Evolutionary conservation across 64 coral and sea anemone genomes (phyloP).

Genomic region (Pachyseris speciosa): DNA sequence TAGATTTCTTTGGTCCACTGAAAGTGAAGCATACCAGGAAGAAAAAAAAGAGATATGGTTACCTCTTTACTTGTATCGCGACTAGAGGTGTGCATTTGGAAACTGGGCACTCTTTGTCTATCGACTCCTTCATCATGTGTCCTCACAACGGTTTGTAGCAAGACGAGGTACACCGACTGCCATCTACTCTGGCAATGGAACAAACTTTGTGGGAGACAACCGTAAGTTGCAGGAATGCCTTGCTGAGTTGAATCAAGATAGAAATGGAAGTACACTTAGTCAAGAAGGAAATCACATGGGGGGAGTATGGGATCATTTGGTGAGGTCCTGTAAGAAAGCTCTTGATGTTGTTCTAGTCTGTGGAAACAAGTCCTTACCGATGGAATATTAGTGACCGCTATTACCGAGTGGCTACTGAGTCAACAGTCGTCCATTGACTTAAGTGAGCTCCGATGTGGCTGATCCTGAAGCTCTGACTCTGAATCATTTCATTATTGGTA

Average conservation of each 20-base stretch:
- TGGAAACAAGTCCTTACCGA: conserved; percentile 18
- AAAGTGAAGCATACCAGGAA: conserved; percentile 16
- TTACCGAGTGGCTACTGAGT: conserved; percentile 28
- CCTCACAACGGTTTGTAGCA: conserved; percentile 30
- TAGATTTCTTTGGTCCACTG: conserved; percentile 19
- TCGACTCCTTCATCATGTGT: conserved; percentile 40
- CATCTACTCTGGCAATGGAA: conserved; percentile 30
- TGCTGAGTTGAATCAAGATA: neutral
- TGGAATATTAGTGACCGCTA: conserved; percentile 1
- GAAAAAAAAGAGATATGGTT: conserved; percentile 17
- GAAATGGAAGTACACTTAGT: neutral
- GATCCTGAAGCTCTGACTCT: conserved; percentile 24
- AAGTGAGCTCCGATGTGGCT: conserved; percentile 14
- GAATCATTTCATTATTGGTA: conserved; percentile 26
- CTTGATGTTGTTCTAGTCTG: conserved; percentile 28
- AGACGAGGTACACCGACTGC: conserved; percentile 43
- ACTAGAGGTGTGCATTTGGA: conserved; percentile 35
- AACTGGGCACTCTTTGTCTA: neutral
- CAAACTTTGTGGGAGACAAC: conserved; percentile 54
- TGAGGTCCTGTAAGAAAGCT: conserved; percentile 10
- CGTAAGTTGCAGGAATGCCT: neutral
- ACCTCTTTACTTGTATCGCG: conserved; percentile 29
- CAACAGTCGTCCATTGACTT: conserved; percentile 1
- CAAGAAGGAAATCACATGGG: conserved; percentile 42
- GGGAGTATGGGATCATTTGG: conserved; percentile 25